These are phyloP conservation scores for Coenonympha arcania DNA, from an alignment of 2,888 invertebrate species.

Conservation along the genomic window DNA sequence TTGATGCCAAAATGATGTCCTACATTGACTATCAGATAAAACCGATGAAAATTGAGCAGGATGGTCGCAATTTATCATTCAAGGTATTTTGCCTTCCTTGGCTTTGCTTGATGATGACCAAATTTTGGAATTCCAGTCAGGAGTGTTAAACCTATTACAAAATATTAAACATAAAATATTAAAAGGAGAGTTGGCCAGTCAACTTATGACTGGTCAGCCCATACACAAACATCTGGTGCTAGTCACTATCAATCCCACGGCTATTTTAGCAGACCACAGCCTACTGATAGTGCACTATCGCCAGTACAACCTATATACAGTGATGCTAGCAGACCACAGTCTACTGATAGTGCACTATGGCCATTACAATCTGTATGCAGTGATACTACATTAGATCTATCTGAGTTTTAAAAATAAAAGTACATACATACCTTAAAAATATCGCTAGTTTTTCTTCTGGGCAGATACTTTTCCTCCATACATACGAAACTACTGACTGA, in stretches of 20 bases:
- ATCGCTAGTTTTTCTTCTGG: too few relatives aligned
- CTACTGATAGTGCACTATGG: not conserved
- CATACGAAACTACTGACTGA: too few relatives aligned
- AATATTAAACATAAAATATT: too few relatives aligned
- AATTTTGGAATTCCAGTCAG: slow-evolving; percentile 29
- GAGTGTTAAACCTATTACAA: slow-evolving; percentile 29
- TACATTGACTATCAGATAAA: not conserved
- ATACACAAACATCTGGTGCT: not conserved
- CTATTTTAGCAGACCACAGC: not conserved
- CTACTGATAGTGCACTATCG: not conserved
- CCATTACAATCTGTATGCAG: too few relatives aligned
- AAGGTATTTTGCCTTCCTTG: slow-evolving; percentile 26
- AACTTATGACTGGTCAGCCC: not conserved
- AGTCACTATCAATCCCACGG: not conserved
- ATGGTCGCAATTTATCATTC: slow-evolving; percentile 3
- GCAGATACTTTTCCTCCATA: too few relatives aligned
- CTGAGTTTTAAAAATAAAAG: too few relatives aligned
- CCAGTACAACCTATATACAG: too few relatives aligned
- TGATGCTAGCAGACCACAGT: not conserved
- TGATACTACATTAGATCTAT: too few relatives aligned
- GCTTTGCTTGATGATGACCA: slow-evolving; percentile 27
- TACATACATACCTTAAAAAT: too few relatives aligned
- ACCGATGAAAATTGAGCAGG: not conserved
- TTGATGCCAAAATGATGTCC: not conserved
- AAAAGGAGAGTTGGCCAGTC: slow-evolving; percentile 21